Evolutionary conservation across 2,888 invertebrate genomes (phyloP), one percentile per base, ranked within the genome.

Genomic region (Drosophila meridionalis): DNA sequence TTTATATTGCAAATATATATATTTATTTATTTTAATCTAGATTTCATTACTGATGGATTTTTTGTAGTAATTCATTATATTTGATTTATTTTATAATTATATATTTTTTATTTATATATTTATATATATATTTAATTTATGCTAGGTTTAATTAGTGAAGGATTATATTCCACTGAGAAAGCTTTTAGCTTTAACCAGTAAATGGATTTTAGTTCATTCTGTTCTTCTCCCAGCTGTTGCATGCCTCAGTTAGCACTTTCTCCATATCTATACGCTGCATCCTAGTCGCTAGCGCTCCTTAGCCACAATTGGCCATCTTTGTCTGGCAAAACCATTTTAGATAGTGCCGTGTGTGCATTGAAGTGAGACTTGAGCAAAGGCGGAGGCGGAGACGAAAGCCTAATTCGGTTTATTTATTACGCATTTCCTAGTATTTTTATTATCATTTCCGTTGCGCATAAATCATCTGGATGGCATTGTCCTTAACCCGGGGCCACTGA

Each of bases 381-480:
- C 76, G 76, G 53, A 73, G 71, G 57, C 67, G 20, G 5, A 77
- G 71, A 53, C 65, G 6, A 14, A 82, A 69, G 56, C 74, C 82
- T 85, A 85, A 85, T 85, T 89, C 90, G 74, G 30, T 85, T 85
- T 89, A 85, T 85, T 85, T 85, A 85, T 85, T 85, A 85, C 78
- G 87, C 78, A 83, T 90, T 90, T 83, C 90, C 89, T 73, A 81
- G 69, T 69, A 90, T 77, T 90, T 87, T 90, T 87, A 90, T 90
- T 83, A 85, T 90, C 87, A 87, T 81, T 91, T 90, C 91, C 90
- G 80, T 55, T 57, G 69, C 69, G 73, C 85, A 90, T 90, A 87
- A 90, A 89, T 90, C 89, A 89, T 84, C 75, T 52, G 57, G 78
- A 66, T 69, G 78, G 63, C 77, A 69, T 81, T 79, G 73, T 77